phyloP scores from a whole-genome alignment of 2,797 vertebrate species.

The Mormyrus proboscirostris region DNA sequence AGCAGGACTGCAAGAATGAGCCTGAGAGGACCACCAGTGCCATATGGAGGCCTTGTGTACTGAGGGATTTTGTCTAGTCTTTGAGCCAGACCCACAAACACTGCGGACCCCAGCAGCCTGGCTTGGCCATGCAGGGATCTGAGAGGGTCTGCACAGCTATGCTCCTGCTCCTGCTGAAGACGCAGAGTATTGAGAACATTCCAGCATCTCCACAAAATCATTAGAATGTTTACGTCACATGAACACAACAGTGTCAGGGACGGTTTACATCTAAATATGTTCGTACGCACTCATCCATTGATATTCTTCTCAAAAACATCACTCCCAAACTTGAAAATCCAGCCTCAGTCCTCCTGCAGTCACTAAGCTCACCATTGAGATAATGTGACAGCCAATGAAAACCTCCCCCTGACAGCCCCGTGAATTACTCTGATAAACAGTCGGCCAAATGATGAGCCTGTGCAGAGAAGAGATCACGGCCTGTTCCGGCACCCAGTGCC shows the following conservation, averaged over 20 bases:
- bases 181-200: constrained; percentile 33
- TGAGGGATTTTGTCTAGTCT: constrained; percentile 28
- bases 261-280: background rate
- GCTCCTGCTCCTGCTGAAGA: background rate
- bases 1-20: background rate
- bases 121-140: constrained; percentile 23
- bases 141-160: constrained; percentile 12
- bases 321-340: background rate
- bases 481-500: background rate
- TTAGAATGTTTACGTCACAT: constrained; percentile 26
- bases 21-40: background rate
- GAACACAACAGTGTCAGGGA: background rate
- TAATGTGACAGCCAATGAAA: background rate
- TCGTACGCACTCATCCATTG: background rate
- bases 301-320: background rate
- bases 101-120: background rate
- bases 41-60: constrained; percentile 29
- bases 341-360: background rate
- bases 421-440: background rate
- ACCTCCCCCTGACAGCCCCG: background rate
- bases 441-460: background rate
- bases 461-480: background rate
- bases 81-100: background rate
- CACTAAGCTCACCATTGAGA: background rate
- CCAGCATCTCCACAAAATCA: constrained; percentile 33